These are phyloP conservation scores for Drosophila baimaii DNA, from an alignment of 1,140 invertebrate species.

Conservation along the genomic window DNA sequence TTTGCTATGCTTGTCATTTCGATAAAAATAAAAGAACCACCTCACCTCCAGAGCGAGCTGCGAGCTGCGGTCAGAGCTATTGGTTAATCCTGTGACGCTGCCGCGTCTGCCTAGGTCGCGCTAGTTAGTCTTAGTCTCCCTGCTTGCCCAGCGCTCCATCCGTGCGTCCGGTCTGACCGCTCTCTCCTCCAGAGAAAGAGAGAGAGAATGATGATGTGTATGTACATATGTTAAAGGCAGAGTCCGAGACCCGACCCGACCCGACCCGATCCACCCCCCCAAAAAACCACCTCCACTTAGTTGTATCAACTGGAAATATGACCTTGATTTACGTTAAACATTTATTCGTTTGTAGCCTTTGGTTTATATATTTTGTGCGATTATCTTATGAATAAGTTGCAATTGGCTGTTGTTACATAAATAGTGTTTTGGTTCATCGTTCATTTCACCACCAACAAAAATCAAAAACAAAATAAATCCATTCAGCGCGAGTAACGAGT, in stretches of 20 bases:
- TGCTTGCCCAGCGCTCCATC: conserved; percentile 1
- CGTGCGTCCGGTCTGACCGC: not conserved
- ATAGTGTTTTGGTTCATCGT: conserved; percentile 56
- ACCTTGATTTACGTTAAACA: conserved; percentile 38
- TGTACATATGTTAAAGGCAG: conserved; percentile 4
- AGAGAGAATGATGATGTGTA: conserved; percentile 1
- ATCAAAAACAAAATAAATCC: not conserved
- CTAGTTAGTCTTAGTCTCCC: conserved; percentile 5
- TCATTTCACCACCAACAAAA: conserved; percentile 46
- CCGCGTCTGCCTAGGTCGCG: not conserved
- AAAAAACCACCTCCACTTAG: conserved; percentile 17
- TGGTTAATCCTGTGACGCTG: conserved; percentile 1
- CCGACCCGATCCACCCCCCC: not conserved
- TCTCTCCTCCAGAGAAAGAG: not conserved
- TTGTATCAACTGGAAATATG: conserved; percentile 37
- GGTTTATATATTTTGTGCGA: conserved; percentile 43
- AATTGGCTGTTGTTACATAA: conserved; percentile 77
- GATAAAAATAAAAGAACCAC: conserved; percentile 1
- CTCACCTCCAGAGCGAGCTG: not conserved
- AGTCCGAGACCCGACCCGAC: not conserved
- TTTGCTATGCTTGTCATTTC: conserved; percentile 64
- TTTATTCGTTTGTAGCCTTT: conserved; percentile 52
- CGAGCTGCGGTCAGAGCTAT: conserved; percentile 10
- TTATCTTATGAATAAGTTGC: conserved; percentile 67
- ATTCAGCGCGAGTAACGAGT: conserved; percentile 5